Evolutionary conservation across 2,797 vertebrate species (phyloP), one percentile per base, ranked within the genome.

Genomic region (Lagocephalus sceleratus): DNA sequence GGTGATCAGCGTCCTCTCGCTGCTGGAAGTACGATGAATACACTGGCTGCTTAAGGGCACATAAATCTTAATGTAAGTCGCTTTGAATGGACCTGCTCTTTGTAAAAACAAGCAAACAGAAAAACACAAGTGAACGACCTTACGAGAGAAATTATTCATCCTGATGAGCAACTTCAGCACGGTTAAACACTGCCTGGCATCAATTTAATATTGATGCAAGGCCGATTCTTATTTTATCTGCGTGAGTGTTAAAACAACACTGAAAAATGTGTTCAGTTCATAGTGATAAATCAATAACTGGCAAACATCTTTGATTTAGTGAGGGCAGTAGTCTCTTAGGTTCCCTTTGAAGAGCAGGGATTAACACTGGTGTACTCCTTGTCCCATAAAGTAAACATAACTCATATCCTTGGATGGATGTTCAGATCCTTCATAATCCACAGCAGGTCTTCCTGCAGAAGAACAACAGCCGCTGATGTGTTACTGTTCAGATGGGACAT

Each of bases 1-100:
- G 42, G 20, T 17, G 47, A 56, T 63, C 63, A 47, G 26, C 19
- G 43, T 52, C 15, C 20, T 54, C 22, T n/a, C 61, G 17, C 29
- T 43, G 51, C 32, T 25, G 38, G 17, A 66, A 45, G 55, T 44
- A 14, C 43, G 54, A 41, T 23, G 39, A 43, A 2, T 1, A 35
- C 32, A 25, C 10, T 25, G 5, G 26, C 45, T 38, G 16, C 22
- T 48, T 51, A 6, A 17, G n/a, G 3, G 25, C 32, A 17, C 14
- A 60, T 43, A 5, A 43, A 40, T 45, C 20, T 20, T 5, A 45
- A 45, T 17, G 15, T 39, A 21, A 7, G 32, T 35, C 12, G 12
- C 7, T 54, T 54, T 35, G n/a, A 38, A 63, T 20, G 0, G 20
- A 47, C 54, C 2, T 42, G 19, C 20, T 63, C 6, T 21, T 40